A percentile compares a stretch with the other conserved stretches of the same genome.
These are phyloP conservation scores for Zelostemma sp. DNA, from an alignment of 1,140 invertebrate genomes.

Conservation along the genomic window DNA sequence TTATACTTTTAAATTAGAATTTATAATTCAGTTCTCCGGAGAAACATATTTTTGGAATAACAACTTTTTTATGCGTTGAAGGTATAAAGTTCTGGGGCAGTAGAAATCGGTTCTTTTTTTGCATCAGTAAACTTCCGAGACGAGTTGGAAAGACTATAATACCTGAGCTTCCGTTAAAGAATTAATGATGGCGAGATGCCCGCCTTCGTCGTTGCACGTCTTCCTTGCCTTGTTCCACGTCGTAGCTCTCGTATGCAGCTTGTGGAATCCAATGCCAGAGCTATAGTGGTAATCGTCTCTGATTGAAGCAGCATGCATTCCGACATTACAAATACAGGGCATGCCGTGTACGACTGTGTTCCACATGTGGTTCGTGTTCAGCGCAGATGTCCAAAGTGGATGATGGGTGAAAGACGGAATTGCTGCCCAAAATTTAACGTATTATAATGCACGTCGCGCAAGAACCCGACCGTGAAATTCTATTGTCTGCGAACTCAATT, in stretches of 20 bases:
- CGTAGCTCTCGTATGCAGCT: conserved; percentile 57
- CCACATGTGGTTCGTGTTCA: conserved; percentile 14
- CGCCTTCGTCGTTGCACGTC: conserved; percentile 62
- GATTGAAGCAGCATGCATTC: conserved; percentile 26
- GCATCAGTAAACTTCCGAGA: too few relatives aligned
- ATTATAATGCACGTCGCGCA: not conserved
- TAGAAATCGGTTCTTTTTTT: too few relatives aligned
- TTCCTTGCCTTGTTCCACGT: conserved; percentile 63
- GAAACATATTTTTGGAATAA: too few relatives aligned
- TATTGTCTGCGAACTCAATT: not conserved
- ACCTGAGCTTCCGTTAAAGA: conserved; percentile 56
- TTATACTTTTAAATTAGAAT: too few relatives aligned
- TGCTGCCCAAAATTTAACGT: not conserved
- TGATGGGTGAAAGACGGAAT: not conserved
- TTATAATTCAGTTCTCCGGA: too few relatives aligned
- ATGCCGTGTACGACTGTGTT: conserved; percentile 55
- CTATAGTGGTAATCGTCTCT: conserved; percentile 61
- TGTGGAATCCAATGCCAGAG: conserved; percentile 56
- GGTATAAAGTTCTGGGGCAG: too few relatives aligned
- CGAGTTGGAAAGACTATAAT: conserved; percentile 11
- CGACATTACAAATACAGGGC: conserved; percentile 56
- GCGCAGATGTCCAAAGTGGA: conserved; percentile 6
- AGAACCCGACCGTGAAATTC: not conserved
- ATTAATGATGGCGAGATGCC: conserved; percentile 64
- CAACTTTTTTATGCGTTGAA: too few relatives aligned